Conservation (phyloP, 2,888 invertebrate species). For the Ceramica pisi region DNA sequence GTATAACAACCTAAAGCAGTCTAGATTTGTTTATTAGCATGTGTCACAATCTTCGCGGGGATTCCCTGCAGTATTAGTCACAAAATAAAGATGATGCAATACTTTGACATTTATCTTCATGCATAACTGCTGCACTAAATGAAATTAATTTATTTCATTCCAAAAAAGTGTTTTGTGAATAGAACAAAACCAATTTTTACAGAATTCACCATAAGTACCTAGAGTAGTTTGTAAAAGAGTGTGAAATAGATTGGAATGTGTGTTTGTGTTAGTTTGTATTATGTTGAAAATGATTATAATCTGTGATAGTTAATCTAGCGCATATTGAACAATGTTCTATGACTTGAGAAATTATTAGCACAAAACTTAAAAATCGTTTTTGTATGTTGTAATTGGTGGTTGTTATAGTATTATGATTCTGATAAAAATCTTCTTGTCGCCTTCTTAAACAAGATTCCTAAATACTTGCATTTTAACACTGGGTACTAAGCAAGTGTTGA, state of each 20-base stretch:
- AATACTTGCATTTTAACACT: neutral
- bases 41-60: neutral
- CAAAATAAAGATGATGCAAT: neutral
- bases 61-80: neutral
- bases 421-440: neutral
- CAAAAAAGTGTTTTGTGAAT: neutral
- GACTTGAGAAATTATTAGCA: constrained; percentile 37
- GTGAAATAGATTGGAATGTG: neutral
- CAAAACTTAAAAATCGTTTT: constrained; percentile 16
- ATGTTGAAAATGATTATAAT: constrained; percentile 25
- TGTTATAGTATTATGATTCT: neutral
- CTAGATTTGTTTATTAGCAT: neutral
- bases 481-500: neutral
- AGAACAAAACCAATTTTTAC: neutral
- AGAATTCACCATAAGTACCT: constrained; percentile 1
- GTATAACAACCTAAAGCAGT: neutral
- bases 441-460: neutral
- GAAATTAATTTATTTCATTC: neutral
- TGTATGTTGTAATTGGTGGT: neutral
- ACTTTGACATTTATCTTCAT: neutral
- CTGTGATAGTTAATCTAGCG: constrained; percentile 51
- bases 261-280: neutral
- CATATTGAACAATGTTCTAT: constrained; percentile 46
- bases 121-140: no score
- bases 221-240: constrained; percentile 20